Conservation (phyloP, 2,113 vertebrate species). For the Uria lomvia region DNA sequence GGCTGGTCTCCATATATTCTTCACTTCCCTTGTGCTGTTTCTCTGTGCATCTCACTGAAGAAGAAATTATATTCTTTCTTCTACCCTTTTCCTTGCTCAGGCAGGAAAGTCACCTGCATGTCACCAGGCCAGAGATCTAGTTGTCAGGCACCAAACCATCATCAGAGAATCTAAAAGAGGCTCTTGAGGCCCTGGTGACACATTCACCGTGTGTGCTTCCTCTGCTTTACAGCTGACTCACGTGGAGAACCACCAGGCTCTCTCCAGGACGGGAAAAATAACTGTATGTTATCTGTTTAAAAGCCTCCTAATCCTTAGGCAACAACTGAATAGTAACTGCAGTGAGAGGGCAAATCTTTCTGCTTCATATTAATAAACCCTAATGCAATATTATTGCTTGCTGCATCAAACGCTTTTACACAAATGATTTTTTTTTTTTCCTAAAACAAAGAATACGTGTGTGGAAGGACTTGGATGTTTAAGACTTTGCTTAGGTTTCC, state of each 20-base stretch:
- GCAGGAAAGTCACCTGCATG: background rate
- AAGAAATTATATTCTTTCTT: background rate
- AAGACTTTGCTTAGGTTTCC: background rate
- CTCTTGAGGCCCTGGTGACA: background rate
- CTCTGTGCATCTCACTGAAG: too few relatives aligned
- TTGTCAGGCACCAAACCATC: background rate
- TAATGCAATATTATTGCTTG: background rate
- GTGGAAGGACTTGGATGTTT: background rate
- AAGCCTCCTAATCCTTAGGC: slow-evolving; percentile 23
- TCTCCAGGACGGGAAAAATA: slow-evolving; percentile 12
- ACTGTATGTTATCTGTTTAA: slow-evolving; percentile 14
- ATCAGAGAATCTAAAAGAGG: background rate
- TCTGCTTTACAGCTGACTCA: background rate
- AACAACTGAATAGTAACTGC: slow-evolving; percentile 2
- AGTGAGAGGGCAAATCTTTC: background rate
- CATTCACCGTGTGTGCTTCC: background rate
- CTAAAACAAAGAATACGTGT: background rate
- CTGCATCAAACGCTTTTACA: background rate
- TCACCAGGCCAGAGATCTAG: background rate
- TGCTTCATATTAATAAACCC: background rate
- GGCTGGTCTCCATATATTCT: background rate
- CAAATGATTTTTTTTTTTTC: background rate
- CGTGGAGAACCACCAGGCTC: background rate
- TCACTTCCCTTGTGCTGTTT: background rate
- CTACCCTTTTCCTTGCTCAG: background rate